A percentile compares a stretch with the other conserved stretches of the same genome.
Evolutionary conservation across 2,797 vertebrate species (phyloP).

Genomic region (Hozukius guyotensis): DNA sequence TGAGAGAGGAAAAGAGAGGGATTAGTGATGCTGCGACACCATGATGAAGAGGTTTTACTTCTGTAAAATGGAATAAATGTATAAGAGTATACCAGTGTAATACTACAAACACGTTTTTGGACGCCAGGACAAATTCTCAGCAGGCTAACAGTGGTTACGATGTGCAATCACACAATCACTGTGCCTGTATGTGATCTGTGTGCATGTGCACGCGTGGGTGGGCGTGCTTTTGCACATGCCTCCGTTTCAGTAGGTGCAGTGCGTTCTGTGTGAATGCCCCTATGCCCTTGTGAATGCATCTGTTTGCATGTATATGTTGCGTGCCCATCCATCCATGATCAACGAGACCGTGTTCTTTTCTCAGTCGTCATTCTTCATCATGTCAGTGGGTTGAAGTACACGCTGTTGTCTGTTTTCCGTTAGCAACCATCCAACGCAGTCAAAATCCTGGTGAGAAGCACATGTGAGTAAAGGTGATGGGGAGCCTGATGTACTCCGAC

Average conservation of each 20-base stretch:
- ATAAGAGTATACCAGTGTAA: not conserved
- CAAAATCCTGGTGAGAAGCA: not conserved
- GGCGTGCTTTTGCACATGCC: not conserved
- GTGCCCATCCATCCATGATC: not conserved
- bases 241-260: not conserved
- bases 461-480: slow-evolving; percentile 17
- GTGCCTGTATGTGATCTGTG: not conserved
- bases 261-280: not conserved
- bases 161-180: slow-evolving; percentile 11
- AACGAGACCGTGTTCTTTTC: not conserved
- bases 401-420: not conserved
- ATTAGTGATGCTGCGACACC: slow-evolving; percentile 13
- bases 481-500: slow-evolving; percentile 44
- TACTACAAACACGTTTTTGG: not conserved
- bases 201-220: not conserved
- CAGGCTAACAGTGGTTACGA: not conserved
- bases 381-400: not conserved
- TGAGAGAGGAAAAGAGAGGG: not conserved
- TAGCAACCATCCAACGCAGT: not conserved
- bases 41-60: slow-evolving; percentile 4
- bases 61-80: not conserved
- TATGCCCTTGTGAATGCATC: not conserved
- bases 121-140: not conserved
- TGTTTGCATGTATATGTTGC: not conserved
- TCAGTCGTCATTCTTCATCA: not conserved